Evolutionary conservation across 2,888 invertebrate genomes (phyloP).

Genomic region (Tetanocera ferruginea): DNA sequence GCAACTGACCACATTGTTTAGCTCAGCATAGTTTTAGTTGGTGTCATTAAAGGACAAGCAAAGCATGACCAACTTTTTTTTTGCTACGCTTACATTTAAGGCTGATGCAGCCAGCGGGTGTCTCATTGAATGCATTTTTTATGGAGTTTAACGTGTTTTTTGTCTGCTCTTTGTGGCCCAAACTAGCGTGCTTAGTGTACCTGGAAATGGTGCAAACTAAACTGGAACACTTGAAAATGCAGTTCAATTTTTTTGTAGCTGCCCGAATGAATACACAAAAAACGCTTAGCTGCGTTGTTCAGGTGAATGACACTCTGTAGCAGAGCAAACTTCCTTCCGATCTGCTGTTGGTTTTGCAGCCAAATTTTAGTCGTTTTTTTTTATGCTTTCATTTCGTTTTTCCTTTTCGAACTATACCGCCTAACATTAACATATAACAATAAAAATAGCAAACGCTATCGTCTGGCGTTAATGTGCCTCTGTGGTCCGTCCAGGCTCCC

Average conservation of each 20-base stretch:
- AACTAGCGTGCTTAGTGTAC: neutral
- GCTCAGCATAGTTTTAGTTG: neutral
- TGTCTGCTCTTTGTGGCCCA: neutral
- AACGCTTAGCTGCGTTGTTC: no score
- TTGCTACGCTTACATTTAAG: neutral
- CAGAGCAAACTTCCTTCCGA: no score
- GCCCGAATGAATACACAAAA: no score
- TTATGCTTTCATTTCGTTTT: no score
- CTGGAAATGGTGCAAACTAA: neutral
- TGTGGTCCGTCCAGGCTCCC: neutral
- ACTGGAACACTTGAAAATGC: neutral
- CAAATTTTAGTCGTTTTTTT: no score
- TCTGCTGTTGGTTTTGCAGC: no score
- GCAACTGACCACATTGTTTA: slow-evolving; percentile 11
- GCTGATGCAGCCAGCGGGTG: neutral
- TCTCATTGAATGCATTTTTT: slow-evolving; percentile 4
- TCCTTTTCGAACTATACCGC: no score
- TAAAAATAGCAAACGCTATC: neutral
- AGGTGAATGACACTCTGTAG: no score
- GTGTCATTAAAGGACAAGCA: slow-evolving; percentile 26
- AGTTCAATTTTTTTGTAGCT: neutral
- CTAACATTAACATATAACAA: no score
- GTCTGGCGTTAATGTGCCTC: slow-evolving; percentile 13
- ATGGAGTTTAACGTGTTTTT: neutral
- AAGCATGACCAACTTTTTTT: slow-evolving; percentile 19